A percentile compares a stretch with the other conserved stretches of the same genome.
Conservation (phyloP, 2,888 invertebrate species). For the Heliconius aoede region DNA sequence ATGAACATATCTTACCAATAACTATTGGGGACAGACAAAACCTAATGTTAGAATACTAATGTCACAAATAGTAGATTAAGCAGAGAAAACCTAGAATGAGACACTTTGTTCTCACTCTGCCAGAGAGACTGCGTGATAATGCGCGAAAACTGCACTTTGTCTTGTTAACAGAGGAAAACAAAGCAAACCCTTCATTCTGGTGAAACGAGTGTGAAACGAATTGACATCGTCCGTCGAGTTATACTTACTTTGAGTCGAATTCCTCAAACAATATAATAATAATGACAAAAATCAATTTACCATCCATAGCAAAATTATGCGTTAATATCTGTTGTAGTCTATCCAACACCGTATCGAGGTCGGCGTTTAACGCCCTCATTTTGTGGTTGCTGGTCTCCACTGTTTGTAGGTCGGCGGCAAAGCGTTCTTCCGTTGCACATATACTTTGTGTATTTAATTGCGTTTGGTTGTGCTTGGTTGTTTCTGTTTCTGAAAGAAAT, state of each 20-base stretch:
- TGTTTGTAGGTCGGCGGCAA: slow-evolving; percentile 68
- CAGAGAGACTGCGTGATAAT: no score
- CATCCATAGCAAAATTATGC: slow-evolving; percentile 87
- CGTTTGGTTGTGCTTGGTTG: slow-evolving; percentile 46
- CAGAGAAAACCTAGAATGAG: no score
- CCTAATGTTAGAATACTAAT: no score
- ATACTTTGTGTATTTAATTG: slow-evolving; percentile 50
- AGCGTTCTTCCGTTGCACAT: slow-evolving; percentile 67
- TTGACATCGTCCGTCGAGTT: background rate
- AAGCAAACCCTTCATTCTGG: no score
- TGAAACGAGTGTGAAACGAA: no score
- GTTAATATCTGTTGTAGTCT: slow-evolving; percentile 88
- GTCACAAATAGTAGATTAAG: no score
- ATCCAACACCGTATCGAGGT: slow-evolving; percentile 87
- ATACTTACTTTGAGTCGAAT: background rate
- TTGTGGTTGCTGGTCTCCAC: slow-evolving; percentile 72
- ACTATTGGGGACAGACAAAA: no score
- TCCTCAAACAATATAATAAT: background rate
- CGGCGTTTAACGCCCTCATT: slow-evolving; percentile 84
- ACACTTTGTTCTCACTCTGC: no score
- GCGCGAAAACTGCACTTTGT: no score
- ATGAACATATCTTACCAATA: no score
- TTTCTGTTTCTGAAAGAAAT: slow-evolving; percentile 31
- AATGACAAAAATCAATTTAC: slow-evolving; percentile 59
- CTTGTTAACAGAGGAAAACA: no score